Evolutionary conservation across 35 echinoderm and acorn worm genomes (phyloP).

Genomic region (Hemicentrotus pulcherrimus): DNA sequence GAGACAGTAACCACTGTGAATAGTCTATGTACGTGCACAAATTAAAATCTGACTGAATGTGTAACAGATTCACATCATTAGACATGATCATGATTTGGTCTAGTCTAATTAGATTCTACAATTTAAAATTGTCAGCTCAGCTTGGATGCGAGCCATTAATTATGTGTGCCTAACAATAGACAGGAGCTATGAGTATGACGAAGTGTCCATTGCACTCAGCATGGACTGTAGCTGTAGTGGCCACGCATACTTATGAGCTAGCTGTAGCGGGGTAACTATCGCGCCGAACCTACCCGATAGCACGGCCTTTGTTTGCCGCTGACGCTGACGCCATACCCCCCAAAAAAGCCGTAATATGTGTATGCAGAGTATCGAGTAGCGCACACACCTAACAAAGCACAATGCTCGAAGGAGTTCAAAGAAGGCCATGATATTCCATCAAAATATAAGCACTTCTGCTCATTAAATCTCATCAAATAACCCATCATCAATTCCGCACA

Average conservation of each 20-base stretch:
- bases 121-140: too few species aligned
- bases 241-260: background rate
- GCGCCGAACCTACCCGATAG: conserved; percentile 1
- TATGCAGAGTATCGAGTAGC: background rate
- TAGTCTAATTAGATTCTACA: too few species aligned
- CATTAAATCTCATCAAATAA: background rate
- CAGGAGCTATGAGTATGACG: too few species aligned
- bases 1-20: too few species aligned
- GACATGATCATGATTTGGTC: too few species aligned
- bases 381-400: background rate
- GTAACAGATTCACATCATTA: too few species aligned
- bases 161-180: too few species aligned
- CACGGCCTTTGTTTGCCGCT: background rate
- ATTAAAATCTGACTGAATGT: too few species aligned
- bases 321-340: background rate
- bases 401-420: background rate
- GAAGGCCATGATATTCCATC: background rate
- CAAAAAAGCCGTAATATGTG: background rate
- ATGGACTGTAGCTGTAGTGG: too few species aligned
- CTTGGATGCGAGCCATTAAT: too few species aligned
- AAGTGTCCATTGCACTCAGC: too few species aligned
- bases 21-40: too few species aligned
- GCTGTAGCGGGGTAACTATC: background rate
- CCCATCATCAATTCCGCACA: background rate
- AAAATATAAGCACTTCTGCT: background rate